A percentile compares a stretch with the other conserved stretches of the same genome.
Evolutionary conservation across 2,888 invertebrate genomes (phyloP).

Genomic region (Frankliniella fusca): DNA sequence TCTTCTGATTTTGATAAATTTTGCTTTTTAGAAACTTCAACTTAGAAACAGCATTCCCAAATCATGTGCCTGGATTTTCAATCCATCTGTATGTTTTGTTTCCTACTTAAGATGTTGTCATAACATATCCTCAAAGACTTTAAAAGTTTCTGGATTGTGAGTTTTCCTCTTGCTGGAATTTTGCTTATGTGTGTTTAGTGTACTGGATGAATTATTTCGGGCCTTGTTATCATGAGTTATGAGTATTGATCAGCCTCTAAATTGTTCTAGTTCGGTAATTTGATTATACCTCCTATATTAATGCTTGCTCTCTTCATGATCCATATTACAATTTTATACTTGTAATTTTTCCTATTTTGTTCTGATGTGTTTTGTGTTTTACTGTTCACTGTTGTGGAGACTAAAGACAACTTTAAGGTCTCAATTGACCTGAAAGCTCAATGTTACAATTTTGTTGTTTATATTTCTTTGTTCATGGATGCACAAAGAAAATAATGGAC

Average conservation of each 20-base stretch:
- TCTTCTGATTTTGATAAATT: too few relatives aligned
- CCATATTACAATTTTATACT: neutral
- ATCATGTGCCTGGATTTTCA: neutral
- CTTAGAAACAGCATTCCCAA: too few relatives aligned
- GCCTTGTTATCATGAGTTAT: too few relatives aligned
- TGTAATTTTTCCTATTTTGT: neutral
- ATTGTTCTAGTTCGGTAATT: too few relatives aligned
- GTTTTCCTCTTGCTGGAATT: too few relatives aligned
- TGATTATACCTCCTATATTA: neutral
- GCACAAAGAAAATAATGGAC: neutral
- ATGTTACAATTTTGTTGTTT: neutral
- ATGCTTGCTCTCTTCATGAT: neutral
- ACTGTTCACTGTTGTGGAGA: neutral
- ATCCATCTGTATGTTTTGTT: neutral
- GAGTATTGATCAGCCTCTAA: too few relatives aligned
- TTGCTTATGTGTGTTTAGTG: too few relatives aligned
- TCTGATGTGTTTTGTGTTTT: neutral
- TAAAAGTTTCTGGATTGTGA: neutral
- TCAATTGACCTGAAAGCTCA: neutral
- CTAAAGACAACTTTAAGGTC: neutral
- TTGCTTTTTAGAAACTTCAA: too few relatives aligned
- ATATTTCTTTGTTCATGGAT: neutral
- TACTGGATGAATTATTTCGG: too few relatives aligned
- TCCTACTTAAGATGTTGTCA: neutral
- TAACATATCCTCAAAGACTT: constrained; percentile 5